A percentile compares a stretch with the other conserved stretches of the same genome.
phyloP scores from a whole-genome alignment of 2,888 invertebrate genomes.

The Dexiosoma caninum region DNA sequence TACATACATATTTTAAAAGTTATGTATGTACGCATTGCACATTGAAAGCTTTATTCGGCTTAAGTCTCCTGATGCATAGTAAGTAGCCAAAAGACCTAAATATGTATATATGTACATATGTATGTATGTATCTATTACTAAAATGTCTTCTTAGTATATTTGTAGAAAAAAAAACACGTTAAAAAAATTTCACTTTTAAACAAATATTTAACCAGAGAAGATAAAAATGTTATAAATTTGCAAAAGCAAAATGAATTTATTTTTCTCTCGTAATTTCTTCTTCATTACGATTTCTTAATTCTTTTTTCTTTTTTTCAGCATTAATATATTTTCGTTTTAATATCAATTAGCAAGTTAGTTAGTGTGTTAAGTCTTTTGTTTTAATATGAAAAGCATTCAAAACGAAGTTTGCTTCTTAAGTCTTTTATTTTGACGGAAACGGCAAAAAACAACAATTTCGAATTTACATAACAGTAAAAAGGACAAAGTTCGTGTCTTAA shows the following conservation, averaged over 20 bases:
- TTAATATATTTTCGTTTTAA: too few species aligned
- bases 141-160: neutral
- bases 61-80: conserved; percentile 49
- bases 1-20: too few species aligned
- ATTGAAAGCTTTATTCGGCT: conserved; percentile 8
- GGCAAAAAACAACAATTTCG: neutral
- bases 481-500: conserved; percentile 15
- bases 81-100: conserved; percentile 54
- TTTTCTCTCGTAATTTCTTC: neutral
- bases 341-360: conserved; percentile 16
- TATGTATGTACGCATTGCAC: too few species aligned
- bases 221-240: conserved; percentile 22
- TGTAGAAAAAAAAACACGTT: conserved; percentile 14
- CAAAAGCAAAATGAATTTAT: neutral
- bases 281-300: neutral
- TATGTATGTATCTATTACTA: too few species aligned
- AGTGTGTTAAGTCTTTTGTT: conserved; percentile 29
- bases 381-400: neutral
- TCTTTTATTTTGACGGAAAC: neutral
- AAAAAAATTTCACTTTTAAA: conserved; percentile 61
- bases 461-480: neutral
- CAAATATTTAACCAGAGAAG: conserved; percentile 20
- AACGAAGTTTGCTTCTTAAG: conserved; percentile 1
- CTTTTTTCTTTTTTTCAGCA: neutral
- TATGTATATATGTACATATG: too few species aligned